These are phyloP conservation scores for Agrenia bidenticulata DNA, from an alignment of 2,888 invertebrate genomes.

Conservation along the genomic window DNA sequence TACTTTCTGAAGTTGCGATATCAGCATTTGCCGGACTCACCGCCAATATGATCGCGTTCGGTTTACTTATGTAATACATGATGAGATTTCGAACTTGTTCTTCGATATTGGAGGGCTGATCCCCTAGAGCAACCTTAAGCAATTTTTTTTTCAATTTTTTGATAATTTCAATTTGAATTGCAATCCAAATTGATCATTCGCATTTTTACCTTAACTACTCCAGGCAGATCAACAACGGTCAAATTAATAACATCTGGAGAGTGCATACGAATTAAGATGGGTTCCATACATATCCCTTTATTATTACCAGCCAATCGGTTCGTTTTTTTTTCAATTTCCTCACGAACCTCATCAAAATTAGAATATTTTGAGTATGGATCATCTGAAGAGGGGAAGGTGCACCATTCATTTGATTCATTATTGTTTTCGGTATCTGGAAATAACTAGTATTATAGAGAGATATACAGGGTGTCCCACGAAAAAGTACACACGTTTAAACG, in stretches of 20 bases:
- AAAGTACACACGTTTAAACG: too few species aligned
- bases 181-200: neutral
- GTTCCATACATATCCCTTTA: conserved; percentile 93
- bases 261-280: conserved; percentile 93
- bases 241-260: conserved; percentile 90
- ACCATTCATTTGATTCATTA: too few species aligned
- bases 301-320: conserved; percentile 89
- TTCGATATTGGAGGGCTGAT: conserved; percentile 98
- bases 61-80: conserved; percentile 86
- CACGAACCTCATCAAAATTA: conserved; percentile 85
- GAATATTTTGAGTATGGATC: neutral
- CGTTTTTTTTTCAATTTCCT: conserved; percentile 91
- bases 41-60: conserved; percentile 96
- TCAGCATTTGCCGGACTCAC: conserved; percentile 98
- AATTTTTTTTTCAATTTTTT: too few species aligned
- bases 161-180: neutral
- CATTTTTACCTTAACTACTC: conserved; percentile 76
- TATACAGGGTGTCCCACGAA: too few species aligned
- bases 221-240: conserved; percentile 92
- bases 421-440: too few species aligned
- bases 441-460: too few species aligned
- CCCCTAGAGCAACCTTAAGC: conserved; percentile 63
- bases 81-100: conserved; percentile 86
- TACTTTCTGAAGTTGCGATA: conserved; percentile 97
- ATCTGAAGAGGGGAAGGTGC: neutral